These are phyloP conservation scores for Ethmia dodecea DNA, from an alignment of 2,888 invertebrate genomes.

Conservation along the genomic window DNA sequence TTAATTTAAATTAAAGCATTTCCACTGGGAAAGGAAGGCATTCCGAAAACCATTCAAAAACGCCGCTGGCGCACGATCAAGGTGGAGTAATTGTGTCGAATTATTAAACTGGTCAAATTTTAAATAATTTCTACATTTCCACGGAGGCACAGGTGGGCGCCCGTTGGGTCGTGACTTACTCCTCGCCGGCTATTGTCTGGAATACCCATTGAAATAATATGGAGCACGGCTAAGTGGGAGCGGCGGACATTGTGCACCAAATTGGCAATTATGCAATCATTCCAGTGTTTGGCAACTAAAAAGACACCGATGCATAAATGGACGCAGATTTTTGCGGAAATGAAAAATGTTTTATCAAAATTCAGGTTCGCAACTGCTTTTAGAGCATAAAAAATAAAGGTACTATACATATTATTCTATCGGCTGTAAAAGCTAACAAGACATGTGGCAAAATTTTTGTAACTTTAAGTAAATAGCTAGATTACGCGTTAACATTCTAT, in stretches of 20 bases:
- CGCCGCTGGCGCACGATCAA: conserved; percentile 40
- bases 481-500: too few relatives aligned
- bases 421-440: too few relatives aligned
- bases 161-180: conserved; percentile 73
- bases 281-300: conserved; percentile 19
- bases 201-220: conserved; percentile 46
- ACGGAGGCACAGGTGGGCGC: conserved; percentile 63
- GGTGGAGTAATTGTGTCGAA: conserved; percentile 46
- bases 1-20: too few relatives aligned
- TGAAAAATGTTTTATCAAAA: too few relatives aligned
- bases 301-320: conserved; percentile 15
- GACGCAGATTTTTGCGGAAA: too few relatives aligned
- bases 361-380: too few relatives aligned
- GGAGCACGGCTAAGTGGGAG: conserved; percentile 39
- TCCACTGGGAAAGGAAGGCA: too few relatives aligned
- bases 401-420: too few relatives aligned
- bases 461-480: too few relatives aligned
- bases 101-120: conserved; percentile 43
- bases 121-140: conserved; percentile 39
- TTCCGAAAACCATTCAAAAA: conserved; percentile 27
- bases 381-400: too few relatives aligned
- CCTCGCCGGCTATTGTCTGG: conserved; percentile 39
- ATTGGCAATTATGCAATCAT: conserved; percentile 41
- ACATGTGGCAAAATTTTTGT: too few relatives aligned
- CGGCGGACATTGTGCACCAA: conserved; percentile 42